A percentile compares a stretch with the other conserved stretches of the same genome.
Evolutionary conservation across 2,113 vertebrate species (phyloP).

Genomic region (Heterotilapia buettikoferi): DNA sequence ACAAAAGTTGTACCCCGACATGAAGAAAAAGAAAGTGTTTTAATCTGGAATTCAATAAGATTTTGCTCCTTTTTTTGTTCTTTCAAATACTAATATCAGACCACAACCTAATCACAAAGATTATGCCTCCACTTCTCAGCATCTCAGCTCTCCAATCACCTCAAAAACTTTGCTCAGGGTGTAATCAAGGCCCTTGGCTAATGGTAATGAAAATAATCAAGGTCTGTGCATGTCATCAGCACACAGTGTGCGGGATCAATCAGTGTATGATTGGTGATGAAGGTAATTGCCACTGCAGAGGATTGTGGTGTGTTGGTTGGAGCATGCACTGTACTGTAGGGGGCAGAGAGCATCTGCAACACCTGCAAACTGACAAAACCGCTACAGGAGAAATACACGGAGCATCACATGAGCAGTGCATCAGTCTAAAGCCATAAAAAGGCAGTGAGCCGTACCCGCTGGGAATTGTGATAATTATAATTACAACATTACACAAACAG

Average conservation of each 20-base stretch:
- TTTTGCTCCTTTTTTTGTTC: neutral
- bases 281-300: slow-evolving; percentile 34
- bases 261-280: slow-evolving; percentile 50
- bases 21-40: neutral
- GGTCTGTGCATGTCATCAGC: slow-evolving; percentile 41
- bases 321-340: neutral
- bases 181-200: slow-evolving; percentile 46
- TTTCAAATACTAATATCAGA: neutral
- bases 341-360: neutral
- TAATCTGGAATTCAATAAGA: neutral
- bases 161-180: neutral
- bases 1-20: neutral
- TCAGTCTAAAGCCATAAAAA: neutral
- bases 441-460: neutral
- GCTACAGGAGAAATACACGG: neutral
- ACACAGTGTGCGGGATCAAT: slow-evolving; percentile 49
- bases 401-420: neutral
- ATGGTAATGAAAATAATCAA: slow-evolving; percentile 51
- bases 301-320: slow-evolving; percentile 3
- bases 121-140: neutral
- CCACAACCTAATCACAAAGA: neutral
- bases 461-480: neutral
- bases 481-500: neutral
- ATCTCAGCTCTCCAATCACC: slow-evolving; percentile 46
- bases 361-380: neutral